Evolutionary conservation across 2,113 vertebrate genomes (phyloP).

Genomic region (Microtus oregoni): DNA sequence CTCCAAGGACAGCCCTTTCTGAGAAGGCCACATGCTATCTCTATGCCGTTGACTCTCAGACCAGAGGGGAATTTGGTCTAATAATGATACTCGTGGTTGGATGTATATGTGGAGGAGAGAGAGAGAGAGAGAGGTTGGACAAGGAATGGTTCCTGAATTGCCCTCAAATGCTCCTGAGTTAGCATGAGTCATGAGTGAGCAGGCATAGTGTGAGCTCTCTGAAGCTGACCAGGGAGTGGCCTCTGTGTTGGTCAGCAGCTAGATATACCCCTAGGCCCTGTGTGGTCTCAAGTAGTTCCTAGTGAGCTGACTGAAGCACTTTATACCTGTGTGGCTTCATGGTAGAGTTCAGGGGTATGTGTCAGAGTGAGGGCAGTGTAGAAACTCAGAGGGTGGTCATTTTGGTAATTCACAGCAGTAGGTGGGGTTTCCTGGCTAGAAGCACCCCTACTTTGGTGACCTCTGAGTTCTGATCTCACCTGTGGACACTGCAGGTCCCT

Average conservation of each 20-base stretch:
- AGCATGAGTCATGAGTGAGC: accelerated
- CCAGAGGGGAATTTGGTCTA: accelerated
- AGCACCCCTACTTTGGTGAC: background rate
- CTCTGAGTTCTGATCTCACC: background rate
- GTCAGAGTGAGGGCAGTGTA: background rate
- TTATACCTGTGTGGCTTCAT: accelerated
- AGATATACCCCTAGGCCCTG: accelerated
- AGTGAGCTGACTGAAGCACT: accelerated
- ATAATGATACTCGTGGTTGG: background rate
- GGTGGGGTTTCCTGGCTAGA: background rate
- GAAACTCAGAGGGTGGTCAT: accelerated
- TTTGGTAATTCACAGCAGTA: accelerated
- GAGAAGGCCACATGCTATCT: background rate
- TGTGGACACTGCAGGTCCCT: background rate
- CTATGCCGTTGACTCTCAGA: background rate
- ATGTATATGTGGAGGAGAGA: background rate
- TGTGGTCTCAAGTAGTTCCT: background rate
- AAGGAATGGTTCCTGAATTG: accelerated
- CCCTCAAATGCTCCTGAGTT: accelerated
- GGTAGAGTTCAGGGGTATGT: accelerated
- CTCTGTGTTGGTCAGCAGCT: background rate
- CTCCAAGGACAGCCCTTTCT: background rate
- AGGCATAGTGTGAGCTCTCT: background rate
- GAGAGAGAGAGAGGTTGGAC: accelerated
- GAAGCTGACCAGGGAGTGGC: background rate